Conservation (phyloP, 2,797 vertebrate genomes). For the Babyrousa celebensis region DNA sequence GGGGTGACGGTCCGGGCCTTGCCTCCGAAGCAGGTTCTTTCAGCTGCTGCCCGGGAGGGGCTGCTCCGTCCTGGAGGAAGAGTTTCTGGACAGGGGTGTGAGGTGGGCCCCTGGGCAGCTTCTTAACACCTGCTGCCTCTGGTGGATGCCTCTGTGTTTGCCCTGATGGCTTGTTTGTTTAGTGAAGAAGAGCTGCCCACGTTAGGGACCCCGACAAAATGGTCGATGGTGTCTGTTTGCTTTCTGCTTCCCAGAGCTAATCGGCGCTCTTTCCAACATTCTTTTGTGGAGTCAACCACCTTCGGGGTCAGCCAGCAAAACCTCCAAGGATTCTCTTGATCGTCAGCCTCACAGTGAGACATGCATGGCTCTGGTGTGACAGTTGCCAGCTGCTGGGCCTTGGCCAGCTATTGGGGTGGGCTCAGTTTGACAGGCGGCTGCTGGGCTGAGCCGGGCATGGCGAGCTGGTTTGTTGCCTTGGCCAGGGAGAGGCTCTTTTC, state of each 20-base stretch:
- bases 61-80: not conserved
- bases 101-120: accelerated
- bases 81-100: accelerated
- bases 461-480: not conserved
- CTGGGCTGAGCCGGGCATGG: not conserved
- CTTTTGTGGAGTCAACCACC: not conserved
- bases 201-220: not conserved
- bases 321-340: not conserved
- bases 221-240: not conserved
- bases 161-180: not conserved
- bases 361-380: accelerated
- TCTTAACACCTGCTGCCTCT: not conserved
- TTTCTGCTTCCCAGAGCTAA: not conserved
- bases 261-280: not conserved
- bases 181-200: not conserved
- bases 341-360: not conserved
- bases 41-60: accelerated
- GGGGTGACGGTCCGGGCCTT: accelerated
- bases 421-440: accelerated
- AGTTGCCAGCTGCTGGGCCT: not conserved
- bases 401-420: not conserved
- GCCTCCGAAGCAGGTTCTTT: not conserved
- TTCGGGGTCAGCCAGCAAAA: not conserved
- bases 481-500: not conserved
- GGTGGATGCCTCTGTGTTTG: not conserved